Percentiles rank a stretch among this genome's conserved stretches.
Conservation (phyloP, 2,113 vertebrate genomes). For the Glaucomys volans region DNA sequence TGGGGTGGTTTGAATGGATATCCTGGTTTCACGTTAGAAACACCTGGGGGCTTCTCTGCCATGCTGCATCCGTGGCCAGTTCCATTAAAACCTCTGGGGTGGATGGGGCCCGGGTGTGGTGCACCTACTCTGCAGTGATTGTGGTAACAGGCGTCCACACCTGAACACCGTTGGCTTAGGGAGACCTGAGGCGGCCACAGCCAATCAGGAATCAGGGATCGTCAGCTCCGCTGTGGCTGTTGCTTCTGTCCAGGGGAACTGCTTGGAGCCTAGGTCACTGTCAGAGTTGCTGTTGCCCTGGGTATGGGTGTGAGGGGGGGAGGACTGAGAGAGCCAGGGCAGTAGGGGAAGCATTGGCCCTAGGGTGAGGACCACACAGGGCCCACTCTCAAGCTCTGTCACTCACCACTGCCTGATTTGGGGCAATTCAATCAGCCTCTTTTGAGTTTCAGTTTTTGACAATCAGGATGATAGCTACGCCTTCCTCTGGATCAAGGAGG, state of each 20-base stretch:
- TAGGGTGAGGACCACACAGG: neutral
- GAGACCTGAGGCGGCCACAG: neutral
- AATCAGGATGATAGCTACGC: neutral
- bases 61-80: neutral
- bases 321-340: rapidly evolving
- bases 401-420: neutral
- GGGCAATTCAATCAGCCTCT: neutral
- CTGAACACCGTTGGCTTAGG: neutral
- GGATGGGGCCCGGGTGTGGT: rapidly evolving
- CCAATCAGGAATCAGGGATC: neutral
- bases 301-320: neutral
- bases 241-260: neutral
- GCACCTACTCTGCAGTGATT: neutral
- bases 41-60: neutral
- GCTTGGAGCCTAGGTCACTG: neutral
- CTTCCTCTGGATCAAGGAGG: neutral
- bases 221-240: neutral
- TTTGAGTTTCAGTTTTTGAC: neutral
- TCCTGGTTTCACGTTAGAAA: neutral
- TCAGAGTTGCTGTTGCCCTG: neutral
- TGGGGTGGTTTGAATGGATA: neutral
- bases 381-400: neutral
- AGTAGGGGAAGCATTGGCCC: neutral
- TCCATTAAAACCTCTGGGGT: neutral
- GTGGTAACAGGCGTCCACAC: neutral